A percentile compares a stretch with the other conserved stretches of the same genome.
Evolutionary conservation across 1,140 invertebrate genomes (phyloP).

Genomic region (Sycophaga agraensis): DNA sequence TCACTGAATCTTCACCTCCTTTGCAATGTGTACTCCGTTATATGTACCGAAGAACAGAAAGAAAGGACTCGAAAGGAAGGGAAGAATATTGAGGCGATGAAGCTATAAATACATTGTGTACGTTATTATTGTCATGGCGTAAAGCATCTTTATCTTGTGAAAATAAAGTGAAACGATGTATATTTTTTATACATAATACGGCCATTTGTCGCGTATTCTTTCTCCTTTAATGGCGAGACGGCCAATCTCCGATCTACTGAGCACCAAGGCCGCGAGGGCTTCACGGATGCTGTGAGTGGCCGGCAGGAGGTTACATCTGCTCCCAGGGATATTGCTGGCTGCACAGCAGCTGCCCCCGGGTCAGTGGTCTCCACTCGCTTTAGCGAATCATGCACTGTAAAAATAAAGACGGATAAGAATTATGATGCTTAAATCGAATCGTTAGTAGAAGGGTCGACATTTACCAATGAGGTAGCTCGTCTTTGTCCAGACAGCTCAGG

Average conservation of each 20-base stretch:
- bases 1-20: slow-evolving; percentile 35
- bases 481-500: slow-evolving; percentile 80
- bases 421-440: no score
- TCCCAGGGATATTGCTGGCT: no score
- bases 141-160: slow-evolving; percentile 40
- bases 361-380: no score
- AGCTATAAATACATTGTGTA: slow-evolving; percentile 51
- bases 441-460: no score
- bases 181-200: slow-evolving; percentile 29
- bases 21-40: no score
- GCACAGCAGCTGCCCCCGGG: no score
- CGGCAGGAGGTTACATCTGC: no score
- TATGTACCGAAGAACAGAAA: slow-evolving; percentile 36
- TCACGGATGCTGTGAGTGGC: no score
- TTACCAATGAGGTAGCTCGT: slow-evolving; percentile 70
- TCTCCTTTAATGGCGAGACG: no score
- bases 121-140: slow-evolving; percentile 41
- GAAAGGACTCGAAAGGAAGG: not conserved
- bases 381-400: slow-evolving; percentile 25
- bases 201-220: not conserved
- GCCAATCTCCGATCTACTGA: no score
- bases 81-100: slow-evolving; percentile 31
- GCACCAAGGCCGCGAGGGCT: no score
- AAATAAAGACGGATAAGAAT: no score
- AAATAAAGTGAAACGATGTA: slow-evolving; percentile 24